Base-by-base conservation (phyloP, 2,797 vertebrate genomes). In the Sebastes vulpes region DNA sequence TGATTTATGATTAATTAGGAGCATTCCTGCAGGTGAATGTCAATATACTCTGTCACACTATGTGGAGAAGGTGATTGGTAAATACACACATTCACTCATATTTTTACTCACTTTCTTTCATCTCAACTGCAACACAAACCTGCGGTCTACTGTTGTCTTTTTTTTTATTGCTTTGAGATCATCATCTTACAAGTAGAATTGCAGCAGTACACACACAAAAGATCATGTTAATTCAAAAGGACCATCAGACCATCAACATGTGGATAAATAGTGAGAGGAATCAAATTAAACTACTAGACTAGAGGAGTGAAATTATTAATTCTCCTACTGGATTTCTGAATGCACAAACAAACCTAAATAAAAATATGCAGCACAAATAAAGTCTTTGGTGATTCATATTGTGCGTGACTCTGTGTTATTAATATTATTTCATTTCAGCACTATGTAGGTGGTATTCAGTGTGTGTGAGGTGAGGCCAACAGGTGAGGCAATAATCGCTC, bases 11-110 rank as follows among this genome's bases (percentile, higher is more conserved):
- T 85, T 72, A 28, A 76, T 82, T 65, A 42, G 58, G 42, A 74
- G 52, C 77, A 79, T 91, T 83, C 79, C 74, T 86, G 31, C 60
- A 26, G 12, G 65, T 80, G 70, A 73, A 74, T 79, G 65, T 83
- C 65, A 86, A 87, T 65, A 73, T 53, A 21, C 31, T 65, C 50
- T 81, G 66, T 81, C 79, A 85, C 23, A 79, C 58, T 54, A 77
- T 46, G 56, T 38, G 52, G 61, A 71, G 69, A 53, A 50, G 57
- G 61, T 57, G 70, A 75, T 25, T 71, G 46, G 61, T 67, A 84
- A 77, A 88, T 82, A 81, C 46, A 18, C 53, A 48, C 42, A 48
- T 57, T 64, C 25, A 5, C 26, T 20, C 64, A 73, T 26, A 1
- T 65, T 69, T 52, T 67, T 63, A 64, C 42, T 35, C 21, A 35